A percentile compares a stretch with the other conserved stretches of the same genome.
phyloP scores from a whole-genome alignment of 2,888 invertebrate species.

The Lampropteryx suffumata region DNA sequence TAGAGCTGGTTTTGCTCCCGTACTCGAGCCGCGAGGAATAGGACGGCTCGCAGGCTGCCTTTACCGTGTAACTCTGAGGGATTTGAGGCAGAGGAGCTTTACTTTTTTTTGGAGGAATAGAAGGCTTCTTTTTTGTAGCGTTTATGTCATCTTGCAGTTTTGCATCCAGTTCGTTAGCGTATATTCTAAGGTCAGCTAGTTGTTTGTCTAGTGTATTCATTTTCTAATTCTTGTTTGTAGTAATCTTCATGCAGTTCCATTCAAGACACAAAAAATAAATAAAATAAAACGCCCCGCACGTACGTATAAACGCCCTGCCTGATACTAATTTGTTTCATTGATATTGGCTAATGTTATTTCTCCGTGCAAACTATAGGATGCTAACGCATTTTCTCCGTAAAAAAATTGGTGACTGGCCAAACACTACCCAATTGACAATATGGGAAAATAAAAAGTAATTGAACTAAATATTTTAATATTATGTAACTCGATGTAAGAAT shows the following conservation, averaged over 20 bases:
- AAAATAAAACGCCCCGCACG: not conserved
- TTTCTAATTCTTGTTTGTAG: slow-evolving; percentile 18
- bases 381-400: too few relatives aligned
- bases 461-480: too few relatives aligned
- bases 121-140: slow-evolving; percentile 73
- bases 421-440: too few relatives aligned
- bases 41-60: slow-evolving; percentile 88
- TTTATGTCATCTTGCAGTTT: slow-evolving; percentile 78
- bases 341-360: not conserved
- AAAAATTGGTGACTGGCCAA: too few relatives aligned
- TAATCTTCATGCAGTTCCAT: slow-evolving; percentile 3
- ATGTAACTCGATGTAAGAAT: too few relatives aligned
- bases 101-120: slow-evolving; percentile 75
- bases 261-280: not conserved
- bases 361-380: too few relatives aligned
- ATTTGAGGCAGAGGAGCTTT: slow-evolving; percentile 83
- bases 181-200: slow-evolving; percentile 73
- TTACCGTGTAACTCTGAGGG: slow-evolving; percentile 89
- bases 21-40: slow-evolving; percentile 88
- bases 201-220: slow-evolving; percentile 78
- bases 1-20: slow-evolving; percentile 73
- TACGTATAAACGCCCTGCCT: slow-evolving; percentile 9
- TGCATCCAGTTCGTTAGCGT: slow-evolving; percentile 76
- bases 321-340: slow-evolving; percentile 8
- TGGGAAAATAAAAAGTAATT: too few relatives aligned